Base-by-base conservation (phyloP, 2,888 invertebrate species). In the Drosophila leonis region DNA sequence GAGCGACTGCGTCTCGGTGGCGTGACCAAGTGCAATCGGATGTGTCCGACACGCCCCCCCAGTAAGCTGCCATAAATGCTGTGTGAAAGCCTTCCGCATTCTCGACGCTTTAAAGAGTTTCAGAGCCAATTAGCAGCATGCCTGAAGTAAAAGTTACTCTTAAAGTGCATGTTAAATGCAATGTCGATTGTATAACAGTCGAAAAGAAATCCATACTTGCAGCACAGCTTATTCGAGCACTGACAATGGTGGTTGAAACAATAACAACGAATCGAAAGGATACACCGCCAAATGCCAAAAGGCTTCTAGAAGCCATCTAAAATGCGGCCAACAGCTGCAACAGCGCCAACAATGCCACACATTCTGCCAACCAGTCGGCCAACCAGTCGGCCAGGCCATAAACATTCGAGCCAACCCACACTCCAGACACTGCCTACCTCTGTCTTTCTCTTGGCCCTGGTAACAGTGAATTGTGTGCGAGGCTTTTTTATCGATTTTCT, bases 401-500 rank as follows among this genome's bases (percentile, higher is more conserved):
- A 87, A 81, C 78, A 83, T 71, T 83, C 57, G 44, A 57, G 65
- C 9, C 31, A 35, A 24, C 35, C 57, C 63, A 6, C 51, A 35
- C 13, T 12, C 48, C 27, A 18, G 18, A 13, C 18, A n/a, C n/a
- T 33, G 56, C 51, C 20, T 37, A 13, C 61, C 48, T 33, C 59
- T 69, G 64, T 64, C 62, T 37, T 63, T 66, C 49, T 33, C 44
- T 62, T 57, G 48, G 51, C 59, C 70, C 29, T 74, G 70, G 63
- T 52, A 69, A 56, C 51, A 67, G 56, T 52, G 55, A 75, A 81
- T 69, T 70, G 72, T 72, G 83, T 72, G 83, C 72, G 69, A 75
- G 75, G 70, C 72, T 75, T 75, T 75, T 74, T 70, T 63, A 83
- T 83, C 70, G 83, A 83, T 83, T 83, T 88, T 83, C 81, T 61